phyloP scores from a whole-genome alignment of 2,113 vertebrate species.

The Corythornis madagascariensis region DNA sequence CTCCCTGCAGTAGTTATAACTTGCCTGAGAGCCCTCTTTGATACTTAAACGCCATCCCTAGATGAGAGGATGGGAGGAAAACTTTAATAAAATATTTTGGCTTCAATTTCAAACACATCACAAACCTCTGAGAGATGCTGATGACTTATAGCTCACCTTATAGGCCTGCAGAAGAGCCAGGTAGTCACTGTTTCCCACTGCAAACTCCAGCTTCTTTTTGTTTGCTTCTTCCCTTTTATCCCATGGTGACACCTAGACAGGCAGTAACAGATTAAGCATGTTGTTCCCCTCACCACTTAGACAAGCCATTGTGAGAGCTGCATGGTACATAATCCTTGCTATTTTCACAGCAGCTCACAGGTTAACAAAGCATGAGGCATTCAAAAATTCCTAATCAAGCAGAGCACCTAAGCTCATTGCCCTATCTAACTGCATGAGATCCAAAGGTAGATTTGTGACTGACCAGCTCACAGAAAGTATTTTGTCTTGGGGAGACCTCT shows the following conservation, averaged over 20 bases:
- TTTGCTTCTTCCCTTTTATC: constrained; percentile 95
- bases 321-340: not conserved
- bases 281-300: not conserved
- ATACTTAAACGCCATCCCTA: constrained; percentile 89
- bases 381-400: not conserved
- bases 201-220: constrained; percentile 90
- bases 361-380: not conserved
- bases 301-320: not conserved
- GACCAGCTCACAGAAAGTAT: not conserved
- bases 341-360: not conserved
- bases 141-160: constrained; percentile 77
- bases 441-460: not conserved
- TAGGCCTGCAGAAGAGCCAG: constrained; percentile 92
- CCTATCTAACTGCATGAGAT: not conserved
- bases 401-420: not conserved
- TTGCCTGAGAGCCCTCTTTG: constrained; percentile 79
- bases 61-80: not conserved
- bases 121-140: not conserved
- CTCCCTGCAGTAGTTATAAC: constrained; percentile 88
- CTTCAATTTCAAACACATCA: not conserved
- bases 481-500: not conserved
- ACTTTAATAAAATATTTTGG: not conserved
- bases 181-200: constrained; percentile 91
- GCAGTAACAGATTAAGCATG: not conserved
- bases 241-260: constrained; percentile 89